Percentiles rank a stretch among this genome's conserved stretches.
Evolutionary conservation across 1,140 invertebrate species (phyloP).

Genomic region (Schlechtendalia chinensis): DNA sequence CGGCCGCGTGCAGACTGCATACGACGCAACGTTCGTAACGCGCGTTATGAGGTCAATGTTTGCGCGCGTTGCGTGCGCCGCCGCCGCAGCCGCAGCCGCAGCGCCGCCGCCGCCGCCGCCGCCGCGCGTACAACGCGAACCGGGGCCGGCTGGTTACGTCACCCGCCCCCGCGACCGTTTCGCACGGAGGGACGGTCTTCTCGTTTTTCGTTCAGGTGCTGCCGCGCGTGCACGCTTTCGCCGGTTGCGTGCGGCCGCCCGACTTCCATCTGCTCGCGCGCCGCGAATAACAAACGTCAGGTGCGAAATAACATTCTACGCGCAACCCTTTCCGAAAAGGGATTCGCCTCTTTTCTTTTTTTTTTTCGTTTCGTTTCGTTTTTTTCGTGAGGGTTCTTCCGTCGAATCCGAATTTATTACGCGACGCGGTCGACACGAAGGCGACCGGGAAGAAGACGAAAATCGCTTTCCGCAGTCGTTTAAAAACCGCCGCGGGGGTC

Average conservation of each 20-base stretch:
- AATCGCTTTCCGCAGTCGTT: conserved; percentile 31
- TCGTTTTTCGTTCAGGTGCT: too few relatives aligned
- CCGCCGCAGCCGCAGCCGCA: not conserved
- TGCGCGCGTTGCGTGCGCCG: conserved; percentile 38
- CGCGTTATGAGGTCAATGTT: conserved; percentile 14
- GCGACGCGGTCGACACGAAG: not conserved
- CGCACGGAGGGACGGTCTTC: not conserved
- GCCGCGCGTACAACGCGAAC: conserved; percentile 1
- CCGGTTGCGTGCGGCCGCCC: conserved; percentile 5
- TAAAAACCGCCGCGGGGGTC: conserved; percentile 39
- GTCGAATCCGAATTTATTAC: too few relatives aligned
- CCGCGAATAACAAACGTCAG: conserved; percentile 10
- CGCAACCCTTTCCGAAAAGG: conserved; percentile 17
- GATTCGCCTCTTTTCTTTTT: conserved; percentile 27
- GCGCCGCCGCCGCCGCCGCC: not conserved
- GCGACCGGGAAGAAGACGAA: conserved; percentile 16
- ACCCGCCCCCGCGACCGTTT: not conserved
- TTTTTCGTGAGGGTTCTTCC: too few relatives aligned
- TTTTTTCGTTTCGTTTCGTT: too few relatives aligned
- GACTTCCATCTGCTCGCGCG: conserved; percentile 9
- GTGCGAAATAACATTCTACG: not conserved
- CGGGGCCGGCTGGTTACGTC: conserved; percentile 18
- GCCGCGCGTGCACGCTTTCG: not conserved
- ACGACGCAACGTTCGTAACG: not conserved
- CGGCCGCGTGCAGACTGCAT: not conserved